Evolutionary conservation across 2,113 vertebrate genomes (phyloP).

Genomic region (Hemiscyllium ocellatum): DNA sequence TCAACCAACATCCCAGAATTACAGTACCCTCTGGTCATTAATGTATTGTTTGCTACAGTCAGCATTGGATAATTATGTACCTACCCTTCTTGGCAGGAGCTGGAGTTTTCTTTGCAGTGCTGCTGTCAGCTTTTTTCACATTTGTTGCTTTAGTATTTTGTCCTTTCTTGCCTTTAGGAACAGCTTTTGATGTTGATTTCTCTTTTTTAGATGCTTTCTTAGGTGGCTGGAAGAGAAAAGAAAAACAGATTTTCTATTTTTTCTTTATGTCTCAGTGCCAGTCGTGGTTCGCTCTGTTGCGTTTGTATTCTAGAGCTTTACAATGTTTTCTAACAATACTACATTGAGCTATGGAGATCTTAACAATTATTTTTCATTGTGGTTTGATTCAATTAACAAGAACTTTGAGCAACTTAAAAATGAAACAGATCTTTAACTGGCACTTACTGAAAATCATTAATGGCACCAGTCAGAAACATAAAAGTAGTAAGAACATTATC

Average conservation of each 20-base stretch:
- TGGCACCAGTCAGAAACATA: not conserved
- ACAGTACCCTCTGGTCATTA: not conserved
- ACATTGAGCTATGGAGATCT: not conserved
- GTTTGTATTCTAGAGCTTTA: not conserved
- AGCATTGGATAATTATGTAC: not conserved
- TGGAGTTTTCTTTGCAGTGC: constrained; percentile 75
- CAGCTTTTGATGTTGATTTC: constrained; percentile 54
- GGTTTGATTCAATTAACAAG: not conserved
- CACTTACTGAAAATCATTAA: not conserved
- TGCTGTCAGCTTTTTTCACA: constrained; percentile 93
- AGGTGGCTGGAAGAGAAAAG: constrained; percentile 57
- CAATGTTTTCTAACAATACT: not conserved
- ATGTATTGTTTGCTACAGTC: not conserved
- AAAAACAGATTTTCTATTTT: not conserved
- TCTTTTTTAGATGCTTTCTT: constrained; percentile 70
- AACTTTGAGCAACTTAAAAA: not conserved
- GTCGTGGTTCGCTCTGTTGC: not conserved
- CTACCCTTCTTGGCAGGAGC: constrained; percentile 69
- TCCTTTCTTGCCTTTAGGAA: constrained; percentile 61
- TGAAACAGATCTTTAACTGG: not conserved
- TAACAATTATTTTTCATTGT: not conserved
- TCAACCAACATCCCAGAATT: not conserved
- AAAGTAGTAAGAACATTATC: not conserved
- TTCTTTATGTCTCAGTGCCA: not conserved
- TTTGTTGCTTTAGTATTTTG: constrained; percentile 64